Evolutionary conservation across 1,140 invertebrate genomes (phyloP), one percentile per base, ranked within the genome.

Genomic region (Drosophila sp.): DNA sequence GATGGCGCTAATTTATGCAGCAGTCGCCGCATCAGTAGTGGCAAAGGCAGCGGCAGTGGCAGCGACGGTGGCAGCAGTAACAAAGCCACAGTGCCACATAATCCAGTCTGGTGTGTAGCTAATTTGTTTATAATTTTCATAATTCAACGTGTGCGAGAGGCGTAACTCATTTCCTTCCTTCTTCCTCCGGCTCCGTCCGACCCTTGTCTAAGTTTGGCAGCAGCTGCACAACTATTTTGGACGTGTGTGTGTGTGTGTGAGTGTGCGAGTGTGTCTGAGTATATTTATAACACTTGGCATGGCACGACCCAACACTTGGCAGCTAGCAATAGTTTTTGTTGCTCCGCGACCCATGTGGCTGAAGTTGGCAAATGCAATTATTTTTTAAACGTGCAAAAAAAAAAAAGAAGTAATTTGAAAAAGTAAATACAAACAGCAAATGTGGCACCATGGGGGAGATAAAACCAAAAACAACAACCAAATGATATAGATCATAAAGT

Each of bases 81-180:
- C 82, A 87, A 79, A 72, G 70, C 71, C 76, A 71, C 70, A 78
- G 44, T 50, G 44, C 77, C 77, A 86, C 71, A 84, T 80, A 83
- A 89, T 89, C 74, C 80, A 57, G 66, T 27, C 66, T 50, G 44
- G 44, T 50, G 77, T 70, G 80, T 65, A 57, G 80, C 80, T 89
- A 89, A 89, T 89, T 89, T 89, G 80, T 80, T 89, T 84, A 89
- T 89, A 89, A 89, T 84, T 84, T 89, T 89, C 85, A 90, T 90
- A 89, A 80, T 83, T 84, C 66, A 80, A 72, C 69, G 67, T 86
- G 83, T 89, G 72, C 83, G 69, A 68, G 66, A 60, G 76, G 69
- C 82, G 83, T 82, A 76, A 82, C 79, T 86, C 60, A 73, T 60
- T 76, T 70, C 44, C 64, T 70, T 63, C 75, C 54, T 63, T 54